phyloP scores from a whole-genome alignment of 2,888 invertebrate genomes.

The Diogma glabrata region DNA sequence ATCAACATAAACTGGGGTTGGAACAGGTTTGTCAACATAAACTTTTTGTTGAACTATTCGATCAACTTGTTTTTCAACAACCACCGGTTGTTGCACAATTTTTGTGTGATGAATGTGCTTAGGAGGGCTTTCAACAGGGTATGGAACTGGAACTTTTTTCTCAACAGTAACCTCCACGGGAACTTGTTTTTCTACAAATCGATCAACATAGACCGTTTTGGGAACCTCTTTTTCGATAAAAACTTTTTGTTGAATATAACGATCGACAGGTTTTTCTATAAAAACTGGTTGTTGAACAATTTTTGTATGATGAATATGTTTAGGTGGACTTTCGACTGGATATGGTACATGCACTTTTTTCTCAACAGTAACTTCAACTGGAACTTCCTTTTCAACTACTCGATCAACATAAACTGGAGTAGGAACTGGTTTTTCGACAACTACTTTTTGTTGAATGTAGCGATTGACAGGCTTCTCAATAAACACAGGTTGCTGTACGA shows the following conservation, averaged over 20 bases:
- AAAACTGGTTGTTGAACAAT: slow-evolving; percentile 16
- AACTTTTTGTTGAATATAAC: slow-evolving; percentile 28
- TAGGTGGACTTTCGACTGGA: slow-evolving; percentile 28
- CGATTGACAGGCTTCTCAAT: slow-evolving; percentile 27
- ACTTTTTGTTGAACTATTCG: slow-evolving; percentile 28
- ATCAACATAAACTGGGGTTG: slow-evolving; percentile 35
- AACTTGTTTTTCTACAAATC: slow-evolving; percentile 34
- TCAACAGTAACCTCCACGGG: slow-evolving; percentile 26
- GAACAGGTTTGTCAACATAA: slow-evolving; percentile 24
- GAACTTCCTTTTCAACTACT: slow-evolving; percentile 33
- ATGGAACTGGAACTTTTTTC: slow-evolving; percentile 31
- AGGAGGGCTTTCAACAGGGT: slow-evolving; percentile 26
- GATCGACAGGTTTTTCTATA: slow-evolving; percentile 27
- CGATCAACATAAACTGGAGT: slow-evolving; percentile 35
- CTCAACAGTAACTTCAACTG: slow-evolving; percentile 25
- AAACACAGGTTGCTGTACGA: slow-evolving; percentile 18
- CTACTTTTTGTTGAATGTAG: slow-evolving; percentile 28
- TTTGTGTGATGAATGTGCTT: background rate
- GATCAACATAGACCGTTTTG: slow-evolving; percentile 35
- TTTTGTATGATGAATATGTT: background rate
- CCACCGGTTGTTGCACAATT: slow-evolving; percentile 16
- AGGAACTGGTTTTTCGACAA: slow-evolving; percentile 26
- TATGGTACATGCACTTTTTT: slow-evolving; percentile 35
- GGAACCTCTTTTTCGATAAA: slow-evolving; percentile 26
- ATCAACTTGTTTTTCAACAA: slow-evolving; percentile 27